Evolutionary conservation across 2,888 invertebrate species (phyloP), one percentile per base, ranked within the genome.

Genomic region (Pediacus dermestoides): DNA sequence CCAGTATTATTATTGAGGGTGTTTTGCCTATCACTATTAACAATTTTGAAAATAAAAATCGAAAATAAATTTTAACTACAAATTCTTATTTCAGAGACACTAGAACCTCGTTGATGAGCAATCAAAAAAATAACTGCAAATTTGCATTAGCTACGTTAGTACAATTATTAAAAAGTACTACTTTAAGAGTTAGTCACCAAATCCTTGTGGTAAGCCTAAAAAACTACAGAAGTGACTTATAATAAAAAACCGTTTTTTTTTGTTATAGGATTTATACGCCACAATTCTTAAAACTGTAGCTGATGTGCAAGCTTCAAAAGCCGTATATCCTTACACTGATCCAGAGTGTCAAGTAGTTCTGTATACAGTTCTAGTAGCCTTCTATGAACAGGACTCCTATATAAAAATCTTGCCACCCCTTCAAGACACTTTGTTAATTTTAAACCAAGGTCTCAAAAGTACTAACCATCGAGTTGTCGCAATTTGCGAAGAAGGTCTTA

Each of bases 381-480:
- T 55, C 15, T 54, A 48, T 18, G 41, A 50, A 37, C 57, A 57
- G 47, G 45, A 48, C n/a, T 42, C 40, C 2, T 4, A 16, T 10
- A 27, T 50, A 13, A 38, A 41, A 18, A 30, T 31, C 3, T 34
- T 50, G 11, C 52, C 53, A 4, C 44, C 48, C 9, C 35, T 55
- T 25, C 47, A 49, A 13, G 37, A 44, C 3, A 37, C 46, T 10
- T 15, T 57, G 7, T 33, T 44, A 16, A 39, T 55, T 16, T 32
- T 57, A 2, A 48, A 39, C 21, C 41, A 36, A 36, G 51, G 53
- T 4, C 18, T 39, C 2, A 46, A 37, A 21, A 37, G 25, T 31
- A 42, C 14, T 10, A 45, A 49, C 31, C 44, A 33, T 3, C 35
- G 40, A 14, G 33, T 55, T 4, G 35, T 46, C 3, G 15, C 14